Percentiles rank a stretch among this genome's conserved stretches.
Conservation (phyloP, 2,113 vertebrate genomes). For the Trichomycterus rosablanca region DNA sequence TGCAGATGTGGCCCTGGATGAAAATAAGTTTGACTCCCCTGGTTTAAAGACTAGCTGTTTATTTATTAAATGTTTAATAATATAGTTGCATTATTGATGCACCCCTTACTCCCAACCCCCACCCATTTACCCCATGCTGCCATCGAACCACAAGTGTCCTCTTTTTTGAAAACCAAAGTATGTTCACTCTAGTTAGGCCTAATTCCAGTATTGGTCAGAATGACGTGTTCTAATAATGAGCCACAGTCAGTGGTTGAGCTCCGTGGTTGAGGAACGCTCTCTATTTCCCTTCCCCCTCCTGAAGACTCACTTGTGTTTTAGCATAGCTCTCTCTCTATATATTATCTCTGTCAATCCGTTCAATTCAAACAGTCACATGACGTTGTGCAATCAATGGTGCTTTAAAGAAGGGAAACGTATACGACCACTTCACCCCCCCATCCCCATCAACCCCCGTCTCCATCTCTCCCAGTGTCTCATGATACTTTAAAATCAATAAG, state of each 20-base stretch:
- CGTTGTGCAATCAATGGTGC: constrained; percentile 20
- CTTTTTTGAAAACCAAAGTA: no score
- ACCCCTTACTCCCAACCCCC: no score
- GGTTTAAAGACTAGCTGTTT: no score
- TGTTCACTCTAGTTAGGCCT: no score
- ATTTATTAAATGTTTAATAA: no score
- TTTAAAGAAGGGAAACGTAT: constrained; percentile 14
- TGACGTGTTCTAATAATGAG: constrained; percentile 22
- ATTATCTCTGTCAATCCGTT: constrained; percentile 1
- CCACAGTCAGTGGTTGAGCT: constrained; percentile 30
- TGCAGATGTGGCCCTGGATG: no score
- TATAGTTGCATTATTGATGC: no score
- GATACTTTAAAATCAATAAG: constrained; percentile 46
- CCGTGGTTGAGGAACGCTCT: constrained; percentile 10
- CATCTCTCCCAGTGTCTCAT: constrained; percentile 30
- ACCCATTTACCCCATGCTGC: no score
- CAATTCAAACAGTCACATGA: constrained; percentile 12
- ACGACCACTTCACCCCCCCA: background rate
- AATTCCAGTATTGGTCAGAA: no score
- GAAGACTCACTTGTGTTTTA: background rate
- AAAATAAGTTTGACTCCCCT: no score
- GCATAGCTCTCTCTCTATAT: background rate
- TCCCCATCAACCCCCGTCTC: background rate
- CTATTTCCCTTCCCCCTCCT: constrained; percentile 1
- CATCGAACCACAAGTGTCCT: no score